Evolutionary conservation across 2,797 vertebrate genomes (phyloP).

Genomic region (Labeo calbasu): DNA sequence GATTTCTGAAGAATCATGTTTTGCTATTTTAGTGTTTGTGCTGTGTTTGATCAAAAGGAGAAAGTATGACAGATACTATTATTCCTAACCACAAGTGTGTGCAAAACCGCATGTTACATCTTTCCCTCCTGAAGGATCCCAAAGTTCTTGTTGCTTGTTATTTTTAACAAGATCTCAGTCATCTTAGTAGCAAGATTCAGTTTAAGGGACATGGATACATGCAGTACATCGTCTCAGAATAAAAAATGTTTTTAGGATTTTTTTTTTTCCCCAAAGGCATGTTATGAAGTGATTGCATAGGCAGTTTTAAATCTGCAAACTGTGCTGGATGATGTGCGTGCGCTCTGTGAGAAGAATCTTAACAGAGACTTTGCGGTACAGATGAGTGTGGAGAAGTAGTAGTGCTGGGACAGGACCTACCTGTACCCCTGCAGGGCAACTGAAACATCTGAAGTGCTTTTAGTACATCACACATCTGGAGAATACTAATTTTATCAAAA

Average conservation of each 20-base stretch:
- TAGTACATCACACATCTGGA: slow-evolving; percentile 30
- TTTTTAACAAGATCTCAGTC: neutral
- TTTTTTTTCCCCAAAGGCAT: slow-evolving; percentile 55
- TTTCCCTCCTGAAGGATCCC: neutral
- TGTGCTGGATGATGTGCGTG: slow-evolving; percentile 22
- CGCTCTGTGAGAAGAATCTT: slow-evolving; percentile 56
- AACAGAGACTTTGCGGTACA: slow-evolving; percentile 64
- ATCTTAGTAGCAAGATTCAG: neutral
- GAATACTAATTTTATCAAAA: slow-evolving; percentile 20
- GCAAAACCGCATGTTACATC: neutral
- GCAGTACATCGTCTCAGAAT: slow-evolving; percentile 39
- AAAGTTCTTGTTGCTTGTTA: neutral
- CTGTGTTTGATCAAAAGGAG: neutral
- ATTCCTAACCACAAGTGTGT: neutral
- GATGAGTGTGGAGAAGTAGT: slow-evolving; percentile 54
- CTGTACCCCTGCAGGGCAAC: slow-evolving; percentile 23
- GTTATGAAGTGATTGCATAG: slow-evolving; percentile 64
- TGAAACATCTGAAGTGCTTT: slow-evolving; percentile 52
- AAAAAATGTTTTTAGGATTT: slow-evolving; percentile 57
- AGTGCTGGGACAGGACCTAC: slow-evolving; percentile 47
- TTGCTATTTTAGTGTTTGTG: neutral
- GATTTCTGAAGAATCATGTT: neutral
- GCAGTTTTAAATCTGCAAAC: slow-evolving; percentile 67
- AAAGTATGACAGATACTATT: neutral
- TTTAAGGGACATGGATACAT: neutral